A percentile compares a stretch with the other conserved stretches of the same genome.
Evolutionary conservation across 2,888 invertebrate species (phyloP).

Genomic region (Macrophya alboannulata): DNA sequence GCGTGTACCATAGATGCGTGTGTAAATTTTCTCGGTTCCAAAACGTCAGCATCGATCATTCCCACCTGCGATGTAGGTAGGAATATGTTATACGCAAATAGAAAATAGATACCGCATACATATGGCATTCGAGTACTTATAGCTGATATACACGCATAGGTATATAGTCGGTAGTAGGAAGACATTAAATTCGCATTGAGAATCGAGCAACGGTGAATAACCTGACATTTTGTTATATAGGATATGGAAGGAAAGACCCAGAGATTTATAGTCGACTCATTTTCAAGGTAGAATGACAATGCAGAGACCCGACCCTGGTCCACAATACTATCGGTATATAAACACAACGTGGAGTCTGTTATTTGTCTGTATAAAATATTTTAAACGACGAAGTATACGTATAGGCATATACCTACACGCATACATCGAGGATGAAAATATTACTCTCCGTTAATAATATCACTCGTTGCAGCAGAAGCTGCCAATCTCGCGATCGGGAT

Average conservation of each 20-base stretch:
- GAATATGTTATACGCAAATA: not conserved
- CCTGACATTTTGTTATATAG: conserved; percentile 1
- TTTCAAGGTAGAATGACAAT: conserved; percentile 40
- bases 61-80: not conserved
- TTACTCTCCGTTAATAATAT: not conserved
- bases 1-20: not conserved
- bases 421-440: not conserved
- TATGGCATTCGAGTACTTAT: not conserved
- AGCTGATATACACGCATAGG: not conserved
- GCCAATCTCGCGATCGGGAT: not conserved
- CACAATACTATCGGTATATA: not conserved
- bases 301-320: not conserved
- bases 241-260: not conserved
- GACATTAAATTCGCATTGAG: conserved; percentile 45
- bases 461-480: not conserved
- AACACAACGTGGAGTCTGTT: not conserved
- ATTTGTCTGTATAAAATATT: not conserved
- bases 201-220: conserved; percentile 18
- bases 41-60: conserved; percentile 26
- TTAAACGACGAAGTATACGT: too few relatives aligned
- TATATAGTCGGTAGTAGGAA: not conserved
- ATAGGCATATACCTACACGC: not conserved
- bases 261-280: conserved; percentile 25
- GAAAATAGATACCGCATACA: not conserved
- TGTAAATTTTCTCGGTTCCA: not conserved